These are phyloP conservation scores for Lapara coniferarum DNA, from an alignment of 2,888 invertebrate species.

Conservation along the genomic window DNA sequence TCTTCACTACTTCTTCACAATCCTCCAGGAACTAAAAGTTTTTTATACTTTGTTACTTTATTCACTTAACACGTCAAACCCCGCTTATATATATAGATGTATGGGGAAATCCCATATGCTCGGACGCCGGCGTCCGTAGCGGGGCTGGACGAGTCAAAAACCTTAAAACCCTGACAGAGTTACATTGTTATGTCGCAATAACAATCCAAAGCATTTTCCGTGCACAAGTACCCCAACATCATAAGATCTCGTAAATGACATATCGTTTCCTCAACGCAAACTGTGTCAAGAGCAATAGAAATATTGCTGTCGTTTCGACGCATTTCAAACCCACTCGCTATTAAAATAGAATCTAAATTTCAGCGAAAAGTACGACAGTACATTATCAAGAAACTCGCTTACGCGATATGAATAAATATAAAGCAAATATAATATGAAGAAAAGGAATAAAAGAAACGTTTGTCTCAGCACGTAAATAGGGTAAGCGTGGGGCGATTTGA, in stretches of 20 bases:
- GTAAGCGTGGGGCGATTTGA: slow-evolving; percentile 57
- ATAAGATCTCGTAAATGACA: slow-evolving; percentile 57
- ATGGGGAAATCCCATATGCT: too few relatives aligned
- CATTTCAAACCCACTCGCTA: slow-evolving; percentile 1
- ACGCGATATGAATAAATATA: slow-evolving; percentile 60
- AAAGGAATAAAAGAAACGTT: slow-evolving; percentile 47
- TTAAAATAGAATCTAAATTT: slow-evolving; percentile 44
- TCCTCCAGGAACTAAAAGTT: too few relatives aligned
- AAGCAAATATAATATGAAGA: slow-evolving; percentile 33
- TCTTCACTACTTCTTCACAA: too few relatives aligned
- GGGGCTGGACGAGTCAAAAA: too few relatives aligned
- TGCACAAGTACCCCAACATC: slow-evolving; percentile 38
- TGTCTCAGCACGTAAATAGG: slow-evolving; percentile 68
- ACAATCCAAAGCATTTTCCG: not conserved
- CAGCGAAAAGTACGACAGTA: slow-evolving; percentile 30
- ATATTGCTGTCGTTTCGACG: slow-evolving; percentile 22
- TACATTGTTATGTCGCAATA: not conserved
- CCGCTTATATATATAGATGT: too few relatives aligned
- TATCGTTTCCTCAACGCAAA: slow-evolving; percentile 64
- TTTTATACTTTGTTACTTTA: too few relatives aligned
- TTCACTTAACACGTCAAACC: too few relatives aligned
- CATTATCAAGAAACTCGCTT: slow-evolving; percentile 39
- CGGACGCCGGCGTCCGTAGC: too few relatives aligned
- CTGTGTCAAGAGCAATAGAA: slow-evolving; percentile 67
- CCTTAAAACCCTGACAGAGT: too few relatives aligned